Percentiles rank a stretch among this genome's conserved stretches.
phyloP scores from a whole-genome alignment of 2,113 vertebrate genomes.

The Urocolius indicus region DNA sequence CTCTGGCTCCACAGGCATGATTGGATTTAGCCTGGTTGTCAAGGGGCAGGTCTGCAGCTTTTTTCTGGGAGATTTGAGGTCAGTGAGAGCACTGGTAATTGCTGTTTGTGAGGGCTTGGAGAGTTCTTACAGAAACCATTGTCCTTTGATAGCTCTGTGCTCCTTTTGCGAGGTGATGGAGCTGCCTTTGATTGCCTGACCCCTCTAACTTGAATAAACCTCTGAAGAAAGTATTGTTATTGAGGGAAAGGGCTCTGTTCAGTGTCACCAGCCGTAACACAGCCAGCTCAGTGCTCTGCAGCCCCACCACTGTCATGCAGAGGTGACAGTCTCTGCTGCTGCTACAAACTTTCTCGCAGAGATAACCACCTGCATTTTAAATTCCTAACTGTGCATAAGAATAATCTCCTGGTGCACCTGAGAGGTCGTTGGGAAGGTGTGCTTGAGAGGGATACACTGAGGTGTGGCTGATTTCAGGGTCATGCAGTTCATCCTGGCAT shows the following conservation, averaged over 20 bases:
- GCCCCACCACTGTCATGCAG: background rate
- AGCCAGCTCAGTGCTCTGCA: background rate
- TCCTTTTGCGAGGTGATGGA: background rate
- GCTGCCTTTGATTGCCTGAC: background rate
- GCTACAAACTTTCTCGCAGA: background rate
- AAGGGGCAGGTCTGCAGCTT: background rate
- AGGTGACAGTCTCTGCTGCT: background rate
- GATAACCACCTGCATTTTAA: background rate
- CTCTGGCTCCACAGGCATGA: background rate
- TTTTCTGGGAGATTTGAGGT: background rate
- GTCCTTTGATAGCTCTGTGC: background rate
- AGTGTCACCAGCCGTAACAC: background rate
- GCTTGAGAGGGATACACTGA: background rate
- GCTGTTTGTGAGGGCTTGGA: background rate
- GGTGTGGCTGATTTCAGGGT: background rate
- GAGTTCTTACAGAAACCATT: background rate
- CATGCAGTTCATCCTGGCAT: background rate
- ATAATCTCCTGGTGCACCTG: background rate
- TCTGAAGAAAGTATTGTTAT: background rate
- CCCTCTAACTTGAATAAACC: background rate
- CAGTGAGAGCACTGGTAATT: background rate
- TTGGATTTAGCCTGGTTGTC: background rate
- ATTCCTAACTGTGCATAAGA: background rate
- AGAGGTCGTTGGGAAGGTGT: background rate
- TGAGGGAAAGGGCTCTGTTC: background rate